A percentile compares a stretch with the other conserved stretches of the same genome.
phyloP scores from a whole-genome alignment of 2,113 vertebrate genomes.

The Martes martes region DNA sequence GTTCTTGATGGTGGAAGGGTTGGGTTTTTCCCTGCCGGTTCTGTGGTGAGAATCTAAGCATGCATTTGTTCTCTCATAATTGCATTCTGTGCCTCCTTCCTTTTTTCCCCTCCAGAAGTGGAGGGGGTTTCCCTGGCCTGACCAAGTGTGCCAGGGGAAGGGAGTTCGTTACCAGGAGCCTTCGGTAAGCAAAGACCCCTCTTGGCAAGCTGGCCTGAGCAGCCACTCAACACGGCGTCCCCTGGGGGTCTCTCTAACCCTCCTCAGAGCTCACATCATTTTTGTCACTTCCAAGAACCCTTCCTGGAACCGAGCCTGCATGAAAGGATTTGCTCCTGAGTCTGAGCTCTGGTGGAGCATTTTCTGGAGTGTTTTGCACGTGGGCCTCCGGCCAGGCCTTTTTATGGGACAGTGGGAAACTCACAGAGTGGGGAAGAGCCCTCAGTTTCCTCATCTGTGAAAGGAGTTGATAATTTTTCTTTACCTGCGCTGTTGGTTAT shows the following conservation, averaged over 20 bases:
- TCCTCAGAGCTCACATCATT: background rate
- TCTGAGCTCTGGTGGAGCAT: background rate
- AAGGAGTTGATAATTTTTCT: background rate
- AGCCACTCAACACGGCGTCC: background rate
- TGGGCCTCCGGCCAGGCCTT: background rate
- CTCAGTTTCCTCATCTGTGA: background rate
- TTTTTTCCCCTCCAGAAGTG: background rate
- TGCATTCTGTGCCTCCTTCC: background rate
- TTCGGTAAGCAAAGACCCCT: background rate
- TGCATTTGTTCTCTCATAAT: background rate
- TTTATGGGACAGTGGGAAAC: background rate
- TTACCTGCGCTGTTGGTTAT: background rate
- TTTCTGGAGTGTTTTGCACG: background rate
- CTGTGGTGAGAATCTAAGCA: background rate
- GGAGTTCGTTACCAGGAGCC: background rate
- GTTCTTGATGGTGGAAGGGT: background rate
- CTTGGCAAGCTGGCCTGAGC: background rate
- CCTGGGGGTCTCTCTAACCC: background rate
- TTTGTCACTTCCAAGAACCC: background rate
- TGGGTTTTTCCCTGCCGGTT: background rate
- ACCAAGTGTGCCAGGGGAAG: background rate
- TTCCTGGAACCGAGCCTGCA: background rate
- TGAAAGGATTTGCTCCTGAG: background rate
- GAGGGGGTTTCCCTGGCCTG: slow-evolving; percentile 3
- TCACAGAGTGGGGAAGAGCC: background rate